A percentile compares a stretch with the other conserved stretches of the same genome.
These are phyloP conservation scores for Lateolabrax maculatus DNA, from an alignment of 2,797 vertebrate species.

Conservation along the genomic window DNA sequence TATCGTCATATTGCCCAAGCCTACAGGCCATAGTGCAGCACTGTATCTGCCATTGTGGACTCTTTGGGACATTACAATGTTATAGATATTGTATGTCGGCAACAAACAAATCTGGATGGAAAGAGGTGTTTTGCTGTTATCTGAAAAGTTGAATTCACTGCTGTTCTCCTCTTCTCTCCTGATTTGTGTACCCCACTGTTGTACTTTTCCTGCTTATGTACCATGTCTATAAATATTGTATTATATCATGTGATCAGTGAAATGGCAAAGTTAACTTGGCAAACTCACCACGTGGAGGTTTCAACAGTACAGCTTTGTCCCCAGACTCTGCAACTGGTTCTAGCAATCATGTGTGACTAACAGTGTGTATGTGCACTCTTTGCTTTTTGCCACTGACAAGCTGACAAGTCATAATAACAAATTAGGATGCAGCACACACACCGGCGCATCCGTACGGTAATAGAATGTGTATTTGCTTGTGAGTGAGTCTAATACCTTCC, in stretches of 20 bases:
- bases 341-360: conserved; percentile 8
- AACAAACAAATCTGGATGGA: neutral
- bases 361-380: neutral
- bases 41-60: neutral
- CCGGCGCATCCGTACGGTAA: conserved; percentile 1
- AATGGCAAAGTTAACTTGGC: neutral
- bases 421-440: conserved; percentile 40
- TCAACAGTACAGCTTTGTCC: neutral
- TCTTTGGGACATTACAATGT: neutral
- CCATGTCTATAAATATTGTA: neutral
- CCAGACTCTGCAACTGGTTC: neutral
- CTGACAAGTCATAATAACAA: conserved; percentile 35
- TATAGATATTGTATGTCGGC: neutral
- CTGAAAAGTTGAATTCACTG: conserved; percentile 1
- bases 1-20: neutral
- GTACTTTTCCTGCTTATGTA: neutral
- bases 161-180: conserved; percentile 5
- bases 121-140: neutral
- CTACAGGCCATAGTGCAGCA: neutral
- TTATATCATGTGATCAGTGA: neutral
- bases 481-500: conserved; percentile 1
- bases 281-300: neutral
- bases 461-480: conserved; percentile 40
- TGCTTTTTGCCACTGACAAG: conserved; percentile 42
- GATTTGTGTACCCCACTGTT: neutral